These are phyloP conservation scores for Lepus oiostolus DNA, from an alignment of 2,797 vertebrate genomes.

Conservation along the genomic window DNA sequence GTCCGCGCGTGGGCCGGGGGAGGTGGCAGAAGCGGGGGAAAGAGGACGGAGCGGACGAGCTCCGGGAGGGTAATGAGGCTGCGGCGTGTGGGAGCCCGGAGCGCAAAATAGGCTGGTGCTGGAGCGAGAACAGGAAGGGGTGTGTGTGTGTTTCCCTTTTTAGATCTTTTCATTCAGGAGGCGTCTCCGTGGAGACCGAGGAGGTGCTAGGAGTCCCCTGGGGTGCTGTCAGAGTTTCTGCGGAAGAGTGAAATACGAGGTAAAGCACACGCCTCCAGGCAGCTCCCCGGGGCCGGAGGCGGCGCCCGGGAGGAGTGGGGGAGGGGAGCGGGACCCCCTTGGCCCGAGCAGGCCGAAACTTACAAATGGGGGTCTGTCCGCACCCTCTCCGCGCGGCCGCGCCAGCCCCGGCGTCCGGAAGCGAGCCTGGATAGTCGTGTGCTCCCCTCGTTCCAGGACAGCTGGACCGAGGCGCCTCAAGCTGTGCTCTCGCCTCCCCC, in stretches of 20 bases:
- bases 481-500: not conserved
- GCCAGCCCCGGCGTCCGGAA: not conserved
- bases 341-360: too few relatives aligned
- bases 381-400: too few relatives aligned
- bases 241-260: conserved; percentile 25
- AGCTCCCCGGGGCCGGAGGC: conserved; percentile 3
- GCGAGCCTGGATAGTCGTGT: not conserved
- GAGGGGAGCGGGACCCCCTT: not conserved
- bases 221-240: conserved; percentile 62
- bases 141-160: conserved; percentile 61
- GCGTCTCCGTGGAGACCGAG: conserved; percentile 78
- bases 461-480: not conserved
- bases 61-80: conserved; percentile 57
- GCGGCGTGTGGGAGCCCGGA: conserved; percentile 72
- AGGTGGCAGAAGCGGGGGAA: not conserved
- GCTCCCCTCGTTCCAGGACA: not conserved
- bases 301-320: not conserved
- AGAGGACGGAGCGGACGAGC: conserved; percentile 47
- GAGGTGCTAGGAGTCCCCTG: conserved; percentile 65
- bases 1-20: not conserved
- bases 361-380: too few relatives aligned
- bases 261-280: conserved; percentile 37
- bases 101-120: conserved; percentile 64
- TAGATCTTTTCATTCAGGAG: conserved; percentile 75
- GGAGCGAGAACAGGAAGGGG: conserved; percentile 55